Evolutionary conservation across 2,888 invertebrate genomes (phyloP).

Genomic region (Temnothorax unifasciatus): DNA sequence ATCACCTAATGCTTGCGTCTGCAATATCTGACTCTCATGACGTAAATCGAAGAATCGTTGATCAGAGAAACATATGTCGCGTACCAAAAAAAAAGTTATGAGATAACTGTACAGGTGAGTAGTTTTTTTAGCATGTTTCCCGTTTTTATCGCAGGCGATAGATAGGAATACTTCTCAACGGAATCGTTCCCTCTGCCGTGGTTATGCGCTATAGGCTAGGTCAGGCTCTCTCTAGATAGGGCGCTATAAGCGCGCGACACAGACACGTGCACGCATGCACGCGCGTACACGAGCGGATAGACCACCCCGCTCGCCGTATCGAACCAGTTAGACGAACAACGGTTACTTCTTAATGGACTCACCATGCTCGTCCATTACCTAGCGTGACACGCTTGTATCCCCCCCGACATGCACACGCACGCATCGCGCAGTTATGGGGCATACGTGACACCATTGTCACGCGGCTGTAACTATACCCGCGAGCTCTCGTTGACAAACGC

Average conservation of each 20-base stretch:
- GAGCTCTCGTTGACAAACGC: slow-evolving; percentile 47
- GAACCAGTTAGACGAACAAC: slow-evolving; percentile 74
- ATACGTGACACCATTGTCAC: slow-evolving; percentile 66
- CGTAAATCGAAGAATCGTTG: background rate
- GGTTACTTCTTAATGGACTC: slow-evolving; percentile 78
- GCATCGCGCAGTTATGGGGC: slow-evolving; percentile 44
- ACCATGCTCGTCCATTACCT: slow-evolving; percentile 72
- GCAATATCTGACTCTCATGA: background rate
- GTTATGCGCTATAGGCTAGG: slow-evolving; percentile 51
- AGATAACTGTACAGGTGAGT: slow-evolving; percentile 9
- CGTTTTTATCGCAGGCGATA: slow-evolving; percentile 20
- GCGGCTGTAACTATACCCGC: slow-evolving; percentile 58
- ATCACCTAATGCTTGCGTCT: background rate
- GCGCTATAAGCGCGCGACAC: slow-evolving; percentile 29
- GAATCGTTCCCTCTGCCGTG: slow-evolving; percentile 15
- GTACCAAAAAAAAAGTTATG: background rate
- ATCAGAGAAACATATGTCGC: background rate
- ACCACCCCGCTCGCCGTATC: slow-evolving; percentile 60
- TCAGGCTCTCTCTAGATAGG: slow-evolving; percentile 56
- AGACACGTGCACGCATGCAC: slow-evolving; percentile 23
- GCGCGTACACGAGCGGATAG: slow-evolving; percentile 55
- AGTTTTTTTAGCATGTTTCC: background rate
- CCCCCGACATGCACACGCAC: slow-evolving; percentile 41
- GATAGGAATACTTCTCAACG: slow-evolving; percentile 44
- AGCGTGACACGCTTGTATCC: slow-evolving; percentile 53